Conservation (phyloP, 2,888 invertebrate genomes). For the Trachelus tabidus region DNA sequence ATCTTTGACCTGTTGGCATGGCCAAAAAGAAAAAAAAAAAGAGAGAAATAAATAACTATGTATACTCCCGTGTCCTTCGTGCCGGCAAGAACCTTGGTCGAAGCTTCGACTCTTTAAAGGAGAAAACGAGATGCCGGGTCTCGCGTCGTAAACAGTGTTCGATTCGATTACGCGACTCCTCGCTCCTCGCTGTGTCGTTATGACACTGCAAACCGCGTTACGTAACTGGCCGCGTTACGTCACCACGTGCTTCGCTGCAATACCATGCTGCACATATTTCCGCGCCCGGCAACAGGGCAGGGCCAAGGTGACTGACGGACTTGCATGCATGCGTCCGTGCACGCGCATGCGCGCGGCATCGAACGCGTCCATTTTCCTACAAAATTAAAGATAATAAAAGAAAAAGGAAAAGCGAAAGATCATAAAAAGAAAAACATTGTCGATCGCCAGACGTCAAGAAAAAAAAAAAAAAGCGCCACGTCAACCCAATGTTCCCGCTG, state of each 20-base stretch:
- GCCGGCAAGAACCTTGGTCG: background rate
- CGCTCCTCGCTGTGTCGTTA: constrained; percentile 31
- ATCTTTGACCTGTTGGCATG: background rate
- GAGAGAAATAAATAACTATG: background rate
- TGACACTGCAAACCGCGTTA: constrained; percentile 46
- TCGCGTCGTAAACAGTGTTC: background rate
- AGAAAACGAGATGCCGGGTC: background rate
- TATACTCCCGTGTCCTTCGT: background rate
- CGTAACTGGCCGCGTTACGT: constrained; percentile 62
- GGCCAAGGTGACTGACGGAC: constrained; percentile 9
- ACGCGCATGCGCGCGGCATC: background rate
- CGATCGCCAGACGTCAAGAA: background rate
- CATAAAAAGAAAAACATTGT: background rate
- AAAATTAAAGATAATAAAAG: background rate
- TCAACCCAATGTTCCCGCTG: background rate
- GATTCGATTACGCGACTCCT: constrained; percentile 16
- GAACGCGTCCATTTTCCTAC: background rate
- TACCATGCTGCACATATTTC: constrained; percentile 38
- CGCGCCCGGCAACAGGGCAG: constrained; percentile 45
- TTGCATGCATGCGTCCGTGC: background rate
- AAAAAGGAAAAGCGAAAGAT: background rate
- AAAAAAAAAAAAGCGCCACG: background rate
- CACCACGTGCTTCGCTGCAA: constrained; percentile 47
- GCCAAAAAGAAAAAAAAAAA: background rate
- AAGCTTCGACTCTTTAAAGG: background rate